A percentile compares a stretch with the other conserved stretches of the same genome.
These are phyloP conservation scores for Drosophila novamexicana DNA, from an alignment of 1,140 invertebrate genomes.

Conservation along the genomic window DNA sequence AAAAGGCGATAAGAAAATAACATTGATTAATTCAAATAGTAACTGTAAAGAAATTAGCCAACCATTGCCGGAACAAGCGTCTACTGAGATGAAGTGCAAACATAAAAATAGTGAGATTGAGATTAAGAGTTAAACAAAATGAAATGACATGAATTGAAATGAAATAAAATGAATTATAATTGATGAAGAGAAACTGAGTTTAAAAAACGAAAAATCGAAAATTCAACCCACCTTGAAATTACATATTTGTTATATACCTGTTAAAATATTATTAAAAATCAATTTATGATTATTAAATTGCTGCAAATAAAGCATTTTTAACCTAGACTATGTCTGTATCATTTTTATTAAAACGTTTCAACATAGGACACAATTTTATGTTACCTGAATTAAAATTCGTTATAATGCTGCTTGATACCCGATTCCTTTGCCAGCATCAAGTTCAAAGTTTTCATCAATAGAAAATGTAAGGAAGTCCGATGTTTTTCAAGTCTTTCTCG, in stretches of 20 bases:
- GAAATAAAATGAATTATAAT: constrained; percentile 57
- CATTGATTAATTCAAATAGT: constrained; percentile 45
- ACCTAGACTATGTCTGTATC: constrained; percentile 1
- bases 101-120: constrained; percentile 28
- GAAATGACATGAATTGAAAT: constrained; percentile 11
- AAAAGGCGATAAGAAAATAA: constrained; percentile 45
- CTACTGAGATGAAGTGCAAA: constrained; percentile 48
- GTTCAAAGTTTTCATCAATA: too few species aligned
- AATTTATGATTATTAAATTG: constrained; percentile 76
- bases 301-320: constrained; percentile 76
- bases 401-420: too few species aligned
- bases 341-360: background rate
- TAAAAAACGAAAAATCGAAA: constrained; percentile 81
- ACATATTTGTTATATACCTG: constrained; percentile 84
- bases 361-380: too few species aligned
- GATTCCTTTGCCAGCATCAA: too few species aligned
- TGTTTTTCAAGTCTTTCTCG: too few species aligned
- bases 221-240: constrained; percentile 83
- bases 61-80: constrained; percentile 73
- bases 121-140: constrained; percentile 39
- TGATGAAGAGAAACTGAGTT: constrained; percentile 75
- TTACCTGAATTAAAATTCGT: too few species aligned
- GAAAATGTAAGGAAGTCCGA: too few species aligned
- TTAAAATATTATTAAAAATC: constrained; percentile 73
- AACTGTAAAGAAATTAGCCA: constrained; percentile 73